Evolutionary conservation across 2,113 vertebrate species (phyloP).

Genomic region (Baryphthengus martii): DNA sequence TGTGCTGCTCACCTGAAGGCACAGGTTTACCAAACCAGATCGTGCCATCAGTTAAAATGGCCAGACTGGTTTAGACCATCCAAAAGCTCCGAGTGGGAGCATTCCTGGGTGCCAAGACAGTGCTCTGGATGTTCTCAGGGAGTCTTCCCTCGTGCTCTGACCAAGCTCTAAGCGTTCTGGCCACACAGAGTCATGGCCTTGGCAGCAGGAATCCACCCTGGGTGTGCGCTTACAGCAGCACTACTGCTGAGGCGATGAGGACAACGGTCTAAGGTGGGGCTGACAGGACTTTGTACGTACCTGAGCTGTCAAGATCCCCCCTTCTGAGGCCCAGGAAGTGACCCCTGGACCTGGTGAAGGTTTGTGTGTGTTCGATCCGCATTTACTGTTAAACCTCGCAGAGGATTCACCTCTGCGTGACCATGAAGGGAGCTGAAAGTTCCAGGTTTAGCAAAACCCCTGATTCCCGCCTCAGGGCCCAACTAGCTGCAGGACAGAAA

Average conservation of each 20-base stretch:
- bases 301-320: constrained; percentile 27
- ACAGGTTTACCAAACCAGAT: constrained; percentile 63
- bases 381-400: constrained; percentile 61
- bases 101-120: background rate
- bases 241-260: constrained; percentile 14
- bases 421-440: constrained; percentile 80
- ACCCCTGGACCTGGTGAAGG: constrained; percentile 46
- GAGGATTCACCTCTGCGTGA: constrained; percentile 68
- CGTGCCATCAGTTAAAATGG: constrained; percentile 61
- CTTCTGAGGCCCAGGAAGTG: constrained; percentile 21
- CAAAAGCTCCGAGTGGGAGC: constrained; percentile 53
- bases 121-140: background rate
- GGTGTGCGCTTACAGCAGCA: background rate
- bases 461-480: constrained; percentile 13
- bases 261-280: background rate
- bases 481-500: constrained; percentile 62
- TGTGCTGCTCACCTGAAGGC: constrained; percentile 11
- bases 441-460: constrained; percentile 53
- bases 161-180: background rate
- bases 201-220: background rate
- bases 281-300: constrained; percentile 33
- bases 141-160: background rate
- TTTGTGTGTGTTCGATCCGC: constrained; percentile 79
- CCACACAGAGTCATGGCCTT: constrained; percentile 13
- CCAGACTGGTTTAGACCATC: constrained; percentile 65